phyloP scores from a whole-genome alignment of 2,113 vertebrate genomes.

The Lynx canadensis region DNA sequence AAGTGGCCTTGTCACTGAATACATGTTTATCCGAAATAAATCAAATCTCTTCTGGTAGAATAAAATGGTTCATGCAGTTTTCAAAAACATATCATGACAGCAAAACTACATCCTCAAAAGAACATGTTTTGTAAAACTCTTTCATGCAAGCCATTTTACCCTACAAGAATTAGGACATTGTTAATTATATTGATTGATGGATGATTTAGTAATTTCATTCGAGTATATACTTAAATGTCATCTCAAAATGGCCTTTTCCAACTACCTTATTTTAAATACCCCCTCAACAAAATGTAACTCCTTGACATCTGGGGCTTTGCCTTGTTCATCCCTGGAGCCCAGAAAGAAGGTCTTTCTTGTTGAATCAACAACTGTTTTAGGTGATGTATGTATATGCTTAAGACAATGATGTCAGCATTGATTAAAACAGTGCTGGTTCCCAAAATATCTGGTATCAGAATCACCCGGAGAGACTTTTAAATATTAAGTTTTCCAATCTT shows the following conservation, averaged over 20 bases:
- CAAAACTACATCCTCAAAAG: not conserved
- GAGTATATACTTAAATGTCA: not conserved
- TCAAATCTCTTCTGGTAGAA: conserved; percentile 42
- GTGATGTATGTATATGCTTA: not conserved
- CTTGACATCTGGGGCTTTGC: not conserved
- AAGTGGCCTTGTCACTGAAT: conserved; percentile 51
- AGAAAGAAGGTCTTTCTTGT: not conserved
- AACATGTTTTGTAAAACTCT: not conserved
- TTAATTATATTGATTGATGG: not conserved
- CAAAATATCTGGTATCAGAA: not conserved
- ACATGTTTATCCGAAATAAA: conserved; percentile 57
- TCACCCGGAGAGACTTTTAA: not conserved
- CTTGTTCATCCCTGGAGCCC: not conserved
- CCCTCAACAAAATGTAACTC: not conserved
- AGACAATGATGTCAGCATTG: not conserved
- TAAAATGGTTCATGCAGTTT: not conserved
- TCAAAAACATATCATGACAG: not conserved
- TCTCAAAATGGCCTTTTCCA: not conserved
- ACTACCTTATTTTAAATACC: not conserved
- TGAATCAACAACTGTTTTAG: not conserved
- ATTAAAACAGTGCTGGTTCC: not conserved
- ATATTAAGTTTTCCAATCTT: not conserved
- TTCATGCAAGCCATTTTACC: not conserved
- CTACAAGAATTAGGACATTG: not conserved
- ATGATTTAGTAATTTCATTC: not conserved